Evolutionary conservation across 2,113 vertebrate genomes (phyloP), one percentile per base, ranked within the genome.

Genomic region (Galemys pyrenaicus): DNA sequence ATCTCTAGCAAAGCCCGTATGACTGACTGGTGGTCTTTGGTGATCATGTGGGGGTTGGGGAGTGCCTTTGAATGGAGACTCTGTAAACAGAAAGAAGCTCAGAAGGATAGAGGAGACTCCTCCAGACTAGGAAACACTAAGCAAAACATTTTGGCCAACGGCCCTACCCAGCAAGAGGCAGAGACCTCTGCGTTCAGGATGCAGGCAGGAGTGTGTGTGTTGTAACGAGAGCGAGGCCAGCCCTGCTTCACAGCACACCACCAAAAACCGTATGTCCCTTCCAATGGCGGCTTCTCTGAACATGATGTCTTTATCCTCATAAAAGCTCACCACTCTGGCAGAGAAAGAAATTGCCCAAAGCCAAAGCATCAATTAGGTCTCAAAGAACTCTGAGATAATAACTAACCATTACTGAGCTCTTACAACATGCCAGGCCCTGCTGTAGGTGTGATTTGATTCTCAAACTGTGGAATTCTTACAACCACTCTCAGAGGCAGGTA

Each of bases 341-440:
- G 46, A 91, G 67, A 95, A 92, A 88, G 56, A 83, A 96, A 79
- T 67, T 0, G 10, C 71, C 67, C 39, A 93, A 79, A 96, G 91
- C 51, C 78, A 92, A 92, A 75, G 79, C 49, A 74, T 83, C 46
- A 89, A 0, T 88, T 64, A 85, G 41, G 51, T 39, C 77, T 91
- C 92, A 71, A 75, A 94, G 86, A 92, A 75, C 54, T 89, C 70
- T 0, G 0, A 60, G 58, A 64, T 89, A 37, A 82, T 94, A 83
- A 93, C 54, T 62, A 79, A 68, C 64, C 87, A 79, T 79, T 44
- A 56, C 78, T 32, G 73, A 91, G 80, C 46, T 73, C 75, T 56
- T 67, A 11, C 12, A 41, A 68, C 39, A 0, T 37, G 91, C 54
- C 64, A 73, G 83, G n/a, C 56, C 75, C 26, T 74, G 77, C 77